phyloP scores from a whole-genome alignment of 1,140 invertebrate species.

The Cotesia chilonis region DNA sequence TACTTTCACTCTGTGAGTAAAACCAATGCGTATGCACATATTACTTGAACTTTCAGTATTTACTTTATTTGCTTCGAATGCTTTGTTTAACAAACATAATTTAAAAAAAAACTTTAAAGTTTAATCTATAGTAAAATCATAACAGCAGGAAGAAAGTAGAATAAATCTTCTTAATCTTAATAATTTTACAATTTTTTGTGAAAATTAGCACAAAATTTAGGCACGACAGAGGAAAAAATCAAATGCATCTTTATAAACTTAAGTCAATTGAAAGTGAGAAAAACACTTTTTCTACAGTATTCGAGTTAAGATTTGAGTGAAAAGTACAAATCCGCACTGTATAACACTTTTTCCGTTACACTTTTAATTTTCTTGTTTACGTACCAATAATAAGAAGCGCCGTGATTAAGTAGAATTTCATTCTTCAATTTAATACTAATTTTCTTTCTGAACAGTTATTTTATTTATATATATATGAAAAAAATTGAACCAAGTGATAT shows the following conservation, averaged over 20 bases:
- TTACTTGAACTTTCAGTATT: constrained; percentile 21
- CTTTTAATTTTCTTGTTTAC: constrained; percentile 48
- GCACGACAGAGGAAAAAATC: neutral
- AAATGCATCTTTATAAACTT: too few relatives aligned
- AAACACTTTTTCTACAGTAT: neutral
- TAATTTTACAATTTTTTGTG: neutral
- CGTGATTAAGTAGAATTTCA: constrained; percentile 60
- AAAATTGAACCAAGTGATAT: constrained; percentile 37
- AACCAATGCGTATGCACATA: neutral
- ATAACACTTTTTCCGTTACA: constrained; percentile 19
- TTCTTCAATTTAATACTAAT: constrained; percentile 49
- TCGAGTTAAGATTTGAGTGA: neutral
- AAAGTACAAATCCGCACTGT: constrained; percentile 30
- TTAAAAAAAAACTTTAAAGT: neutral
- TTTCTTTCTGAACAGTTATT: constrained; percentile 28
- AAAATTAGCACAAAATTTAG: too few relatives aligned
- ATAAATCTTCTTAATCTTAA: neutral
- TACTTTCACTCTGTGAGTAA: constrained; percentile 27
- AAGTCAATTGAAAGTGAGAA: too few relatives aligned
- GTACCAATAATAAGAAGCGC: constrained; percentile 64
- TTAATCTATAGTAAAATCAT: neutral
- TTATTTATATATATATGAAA: constrained; percentile 8
- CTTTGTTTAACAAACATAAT: neutral
- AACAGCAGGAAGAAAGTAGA: neutral
- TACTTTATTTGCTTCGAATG: neutral